A percentile compares a stretch with the other conserved stretches of the same genome.
Conservation (phyloP, 2,113 vertebrate genomes). For the Amphiprion percula region DNA sequence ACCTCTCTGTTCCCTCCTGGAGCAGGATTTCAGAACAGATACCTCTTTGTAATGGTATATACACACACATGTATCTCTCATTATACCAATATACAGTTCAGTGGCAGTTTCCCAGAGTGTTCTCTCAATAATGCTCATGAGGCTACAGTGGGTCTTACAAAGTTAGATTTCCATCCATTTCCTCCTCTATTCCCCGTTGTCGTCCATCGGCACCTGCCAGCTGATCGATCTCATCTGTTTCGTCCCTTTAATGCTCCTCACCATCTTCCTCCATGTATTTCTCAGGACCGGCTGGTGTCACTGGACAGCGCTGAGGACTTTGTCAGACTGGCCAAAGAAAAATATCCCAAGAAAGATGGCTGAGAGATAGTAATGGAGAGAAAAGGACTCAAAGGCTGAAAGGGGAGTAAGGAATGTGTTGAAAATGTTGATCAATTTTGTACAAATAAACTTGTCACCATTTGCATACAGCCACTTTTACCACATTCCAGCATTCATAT, state of each 20-base stretch:
- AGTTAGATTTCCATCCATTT: too few relatives aligned
- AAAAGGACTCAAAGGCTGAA: neutral
- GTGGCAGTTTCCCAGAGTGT: neutral
- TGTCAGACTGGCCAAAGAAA: conserved; percentile 85
- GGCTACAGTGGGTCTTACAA: neutral
- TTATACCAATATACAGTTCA: neutral
- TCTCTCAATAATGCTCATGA: neutral
- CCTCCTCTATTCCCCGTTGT: too few relatives aligned
- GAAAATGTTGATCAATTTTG: neutral
- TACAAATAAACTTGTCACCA: neutral
- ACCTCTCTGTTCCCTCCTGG: conserved; percentile 89
- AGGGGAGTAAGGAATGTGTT: neutral
- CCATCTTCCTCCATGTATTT: neutral
- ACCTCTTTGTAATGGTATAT: conserved; percentile 91
- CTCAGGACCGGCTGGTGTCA: conserved; percentile 90
- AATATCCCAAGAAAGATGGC: conserved; percentile 85
- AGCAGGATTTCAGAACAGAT: conserved; percentile 86
- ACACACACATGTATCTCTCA: neutral
- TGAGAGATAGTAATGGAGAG: conserved; percentile 27
- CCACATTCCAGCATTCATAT: neutral
- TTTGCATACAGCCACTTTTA: neutral
- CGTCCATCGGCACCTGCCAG: too few relatives aligned
- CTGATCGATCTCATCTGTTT: neutral
- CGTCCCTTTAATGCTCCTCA: neutral
- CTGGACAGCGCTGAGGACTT: conserved; percentile 94